phyloP scores from a whole-genome alignment of 2,888 invertebrate genomes.

The Andrena hattorfiana region DNA sequence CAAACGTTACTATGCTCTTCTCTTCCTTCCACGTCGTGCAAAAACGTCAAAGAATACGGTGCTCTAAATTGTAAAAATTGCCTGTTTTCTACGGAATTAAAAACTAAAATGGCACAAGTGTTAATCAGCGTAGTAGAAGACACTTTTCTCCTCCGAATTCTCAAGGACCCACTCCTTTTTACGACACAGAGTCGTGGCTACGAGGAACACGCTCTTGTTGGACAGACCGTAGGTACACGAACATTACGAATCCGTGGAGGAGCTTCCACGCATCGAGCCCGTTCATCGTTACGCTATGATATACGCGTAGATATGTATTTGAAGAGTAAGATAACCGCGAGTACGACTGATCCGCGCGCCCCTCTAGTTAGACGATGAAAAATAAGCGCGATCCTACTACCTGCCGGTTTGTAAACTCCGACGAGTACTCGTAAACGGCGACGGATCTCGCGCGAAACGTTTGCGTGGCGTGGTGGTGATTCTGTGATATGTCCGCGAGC shows the following conservation, averaged over 20 bases:
- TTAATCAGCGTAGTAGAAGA: too few relatives aligned
- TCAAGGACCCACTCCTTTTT: too few relatives aligned
- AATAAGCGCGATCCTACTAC: background rate
- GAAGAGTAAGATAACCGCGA: background rate
- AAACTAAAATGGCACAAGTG: too few relatives aligned
- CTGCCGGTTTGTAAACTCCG: background rate
- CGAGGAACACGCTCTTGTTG: too few relatives aligned
- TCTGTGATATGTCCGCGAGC: background rate
- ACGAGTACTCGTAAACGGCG: background rate
- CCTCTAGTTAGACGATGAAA: background rate
- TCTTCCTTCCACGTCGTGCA: too few relatives aligned
- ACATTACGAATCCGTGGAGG: background rate
- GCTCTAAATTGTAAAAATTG: too few relatives aligned
- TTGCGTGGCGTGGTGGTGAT: background rate
- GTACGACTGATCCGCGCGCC: background rate
- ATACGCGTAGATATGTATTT: slow-evolving; percentile 1
- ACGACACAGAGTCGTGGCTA: too few relatives aligned
- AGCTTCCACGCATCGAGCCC: background rate
- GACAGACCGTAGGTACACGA: background rate
- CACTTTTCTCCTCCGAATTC: too few relatives aligned
- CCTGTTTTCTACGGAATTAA: too few relatives aligned
- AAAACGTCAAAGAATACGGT: too few relatives aligned
- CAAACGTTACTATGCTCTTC: too few relatives aligned
- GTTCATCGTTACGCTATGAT: background rate
- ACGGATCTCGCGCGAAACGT: background rate